A percentile compares a stretch with the other conserved stretches of the same genome.
Conservation (phyloP, 2,113 vertebrate genomes). For the Stercorarius parasiticus region DNA sequence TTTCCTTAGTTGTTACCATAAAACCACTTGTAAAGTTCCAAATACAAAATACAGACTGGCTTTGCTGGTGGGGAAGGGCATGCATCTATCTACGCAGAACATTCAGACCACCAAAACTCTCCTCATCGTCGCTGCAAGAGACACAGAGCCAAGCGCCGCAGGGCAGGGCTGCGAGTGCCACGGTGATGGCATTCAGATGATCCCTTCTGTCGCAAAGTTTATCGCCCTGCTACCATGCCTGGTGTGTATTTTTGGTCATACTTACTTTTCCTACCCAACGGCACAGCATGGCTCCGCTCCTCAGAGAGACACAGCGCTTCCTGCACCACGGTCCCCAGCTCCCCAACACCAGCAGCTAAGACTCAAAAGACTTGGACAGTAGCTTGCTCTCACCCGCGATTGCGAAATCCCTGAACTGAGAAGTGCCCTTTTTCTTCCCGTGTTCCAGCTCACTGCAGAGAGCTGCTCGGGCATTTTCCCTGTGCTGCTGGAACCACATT, state of each 20-base stretch:
- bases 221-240: accelerated
- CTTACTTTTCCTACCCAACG: background rate
- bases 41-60: background rate
- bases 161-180: background rate
- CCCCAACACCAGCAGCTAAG: background rate
- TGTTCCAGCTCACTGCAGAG: background rate
- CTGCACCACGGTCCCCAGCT: background rate
- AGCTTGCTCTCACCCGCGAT: background rate
- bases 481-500: background rate
- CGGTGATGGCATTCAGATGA: background rate
- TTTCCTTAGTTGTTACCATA: background rate
- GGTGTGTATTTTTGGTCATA: background rate
- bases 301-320: background rate
- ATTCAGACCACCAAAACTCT: background rate
- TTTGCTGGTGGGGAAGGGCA: background rate
- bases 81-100: background rate
- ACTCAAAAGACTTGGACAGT: background rate
- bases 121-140: background rate
- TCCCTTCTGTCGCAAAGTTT: background rate
- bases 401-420: background rate
- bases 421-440: background rate
- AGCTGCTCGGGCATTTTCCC: accelerated
- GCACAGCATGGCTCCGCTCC: background rate
- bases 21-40: background rate
- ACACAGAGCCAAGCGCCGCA: background rate